Evolutionary conservation across 92 coral and sea anemone species (phyloP), one percentile per base, ranked within the genome.

Genomic region (Montipora capitata): DNA sequence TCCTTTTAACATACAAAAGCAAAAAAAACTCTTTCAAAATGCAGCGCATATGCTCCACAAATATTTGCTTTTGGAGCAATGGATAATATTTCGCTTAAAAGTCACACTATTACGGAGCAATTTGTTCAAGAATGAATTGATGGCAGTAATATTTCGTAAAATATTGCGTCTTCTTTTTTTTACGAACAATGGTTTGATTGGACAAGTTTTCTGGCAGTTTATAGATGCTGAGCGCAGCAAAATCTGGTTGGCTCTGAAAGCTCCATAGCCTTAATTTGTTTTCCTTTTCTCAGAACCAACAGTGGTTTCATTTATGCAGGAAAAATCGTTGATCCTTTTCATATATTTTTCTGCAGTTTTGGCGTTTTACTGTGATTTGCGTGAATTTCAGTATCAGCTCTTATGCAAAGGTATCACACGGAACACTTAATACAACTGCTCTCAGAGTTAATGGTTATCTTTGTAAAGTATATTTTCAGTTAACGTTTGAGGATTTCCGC

Each of bases 21-120:
- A 70, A 40, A 70, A 41, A 16, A 18, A 4, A 18, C 7, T 27
- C 11, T 8, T 16, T 3, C 6, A 65, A 65, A 18, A 2, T 17
- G 45, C 43, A 70, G 51, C 1, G 5, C n/a, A 10, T 5, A 12
- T 70, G 20, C 43, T 20, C 14, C 13, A 45, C 51, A 17, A 73
- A 73, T 73, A 73, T 73, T 73, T 73, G 77, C 77, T 48, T 44
- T 73, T 40, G 20, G 4, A 69, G 67, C 17, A 39, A 81, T 45
- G 14, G 10, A 13, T 38, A 68, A 68, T 81, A 56, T 51, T 35
- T 40, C 10, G 59, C 48, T 80, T 35, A 18, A 68, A 71, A 4
- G 62, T 68, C 40, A n/a, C 39, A 68, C 56, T 54, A 81, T 68
- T 68, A 68, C 77, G 11, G 56, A 81, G 65, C 68, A 81, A n/a